A percentile compares a stretch with the other conserved stretches of the same genome.
Evolutionary conservation across 1,140 invertebrate species (phyloP).

Genomic region (Drosophila dunni): DNA sequence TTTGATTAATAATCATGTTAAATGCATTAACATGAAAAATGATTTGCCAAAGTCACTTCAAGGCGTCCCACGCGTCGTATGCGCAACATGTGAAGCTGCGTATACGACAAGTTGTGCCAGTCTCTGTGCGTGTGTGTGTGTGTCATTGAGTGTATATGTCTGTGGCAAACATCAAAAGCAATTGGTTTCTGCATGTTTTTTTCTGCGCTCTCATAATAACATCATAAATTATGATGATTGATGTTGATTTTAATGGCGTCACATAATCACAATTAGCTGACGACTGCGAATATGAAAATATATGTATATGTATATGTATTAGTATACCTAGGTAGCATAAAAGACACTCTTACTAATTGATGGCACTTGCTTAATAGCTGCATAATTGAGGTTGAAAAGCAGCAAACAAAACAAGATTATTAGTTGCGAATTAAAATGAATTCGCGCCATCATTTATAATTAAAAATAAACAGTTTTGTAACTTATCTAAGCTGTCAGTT

Average conservation of each 20-base stretch:
- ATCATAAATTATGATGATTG: constrained; percentile 64
- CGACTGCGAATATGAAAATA: background rate
- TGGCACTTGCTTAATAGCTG: background rate
- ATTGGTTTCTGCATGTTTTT: constrained; percentile 38
- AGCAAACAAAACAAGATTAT: background rate
- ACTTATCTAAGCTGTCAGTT: constrained; percentile 2
- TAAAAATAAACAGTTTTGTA: constrained; percentile 22
- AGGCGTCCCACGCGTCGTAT: constrained; percentile 47
- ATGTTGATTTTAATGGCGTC: constrained; percentile 65
- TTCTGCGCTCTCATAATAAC: constrained; percentile 34
- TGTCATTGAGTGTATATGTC: background rate
- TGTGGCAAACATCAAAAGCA: constrained; percentile 60
- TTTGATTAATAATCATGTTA: constrained; percentile 77
- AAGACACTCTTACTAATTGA: constrained; percentile 19
- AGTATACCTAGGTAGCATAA: background rate
- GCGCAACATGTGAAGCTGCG: constrained; percentile 56
- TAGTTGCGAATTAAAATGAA: constrained; percentile 13
- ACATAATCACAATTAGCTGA: constrained; percentile 50
- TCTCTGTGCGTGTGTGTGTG: background rate
- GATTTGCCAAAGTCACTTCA: constrained; percentile 53
- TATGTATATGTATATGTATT: background rate
- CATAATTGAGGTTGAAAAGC: constrained; percentile 9
- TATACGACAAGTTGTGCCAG: constrained; percentile 28
- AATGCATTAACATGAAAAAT: constrained; percentile 74
- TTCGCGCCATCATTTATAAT: constrained; percentile 20